These are phyloP conservation scores for Trematomus loennbergii DNA, from an alignment of 2,113 vertebrate genomes.

Conservation along the genomic window DNA sequence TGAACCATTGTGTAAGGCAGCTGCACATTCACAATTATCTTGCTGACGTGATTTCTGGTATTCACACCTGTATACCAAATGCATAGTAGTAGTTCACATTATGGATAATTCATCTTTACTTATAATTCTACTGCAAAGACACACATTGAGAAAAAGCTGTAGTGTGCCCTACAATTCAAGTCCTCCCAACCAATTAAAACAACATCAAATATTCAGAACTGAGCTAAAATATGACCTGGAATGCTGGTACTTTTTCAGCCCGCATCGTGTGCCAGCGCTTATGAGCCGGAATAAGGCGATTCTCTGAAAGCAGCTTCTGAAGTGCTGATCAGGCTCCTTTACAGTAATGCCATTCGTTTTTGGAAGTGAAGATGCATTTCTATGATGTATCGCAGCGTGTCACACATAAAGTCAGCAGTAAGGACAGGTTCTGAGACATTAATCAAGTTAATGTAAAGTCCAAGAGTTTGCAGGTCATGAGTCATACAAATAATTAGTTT, in stretches of 20 bases:
- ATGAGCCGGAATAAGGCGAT: slow-evolving; percentile 7
- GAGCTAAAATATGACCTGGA: slow-evolving; percentile 34
- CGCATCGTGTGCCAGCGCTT: background rate
- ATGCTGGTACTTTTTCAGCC: background rate
- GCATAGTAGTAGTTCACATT: background rate
- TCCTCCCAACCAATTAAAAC: slow-evolving; percentile 20
- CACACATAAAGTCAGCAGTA: background rate
- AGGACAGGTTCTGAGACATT: background rate
- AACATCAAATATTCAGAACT: slow-evolving; percentile 17
- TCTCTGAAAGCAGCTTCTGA: slow-evolving; percentile 32
- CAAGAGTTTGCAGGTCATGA: background rate
- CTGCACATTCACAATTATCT: background rate
- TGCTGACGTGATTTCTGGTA: background rate
- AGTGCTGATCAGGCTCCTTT: slow-evolving; percentile 13
- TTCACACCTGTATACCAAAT: no score
- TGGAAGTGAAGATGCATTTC: background rate
- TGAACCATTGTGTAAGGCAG: background rate
- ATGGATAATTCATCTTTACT: slow-evolving; percentile 27
- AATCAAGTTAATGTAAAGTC: background rate
- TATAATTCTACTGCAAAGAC: slow-evolving; percentile 13
- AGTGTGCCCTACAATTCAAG: background rate
- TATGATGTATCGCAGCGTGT: background rate
- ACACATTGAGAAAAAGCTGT: background rate
- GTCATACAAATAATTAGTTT: background rate
- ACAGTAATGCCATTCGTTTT: background rate